Evolutionary conservation across 2,888 invertebrate genomes (phyloP).

Genomic region (Diarsia dahlii): DNA sequence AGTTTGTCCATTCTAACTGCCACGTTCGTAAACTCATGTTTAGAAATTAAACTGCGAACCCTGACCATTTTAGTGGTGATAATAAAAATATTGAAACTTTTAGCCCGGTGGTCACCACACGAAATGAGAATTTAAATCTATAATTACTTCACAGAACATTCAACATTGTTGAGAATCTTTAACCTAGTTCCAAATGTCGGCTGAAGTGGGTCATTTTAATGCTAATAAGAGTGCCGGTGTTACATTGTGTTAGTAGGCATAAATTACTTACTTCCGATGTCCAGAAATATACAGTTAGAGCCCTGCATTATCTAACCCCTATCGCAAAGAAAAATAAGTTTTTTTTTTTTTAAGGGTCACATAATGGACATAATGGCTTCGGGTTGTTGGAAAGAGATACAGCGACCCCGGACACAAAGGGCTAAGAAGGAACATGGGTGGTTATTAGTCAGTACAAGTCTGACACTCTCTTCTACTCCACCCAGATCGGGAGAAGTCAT

Average conservation of each 20-base stretch:
- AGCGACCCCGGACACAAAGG: no score
- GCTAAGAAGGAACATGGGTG: no score
- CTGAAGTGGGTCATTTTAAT: constrained; percentile 39
- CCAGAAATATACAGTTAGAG: not conserved
- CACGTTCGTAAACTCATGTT: no score
- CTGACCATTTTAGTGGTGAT: not conserved
- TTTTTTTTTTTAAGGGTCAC: no score
- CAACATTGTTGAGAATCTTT: constrained; percentile 40
- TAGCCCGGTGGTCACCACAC: constrained; percentile 8
- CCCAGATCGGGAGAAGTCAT: no score
- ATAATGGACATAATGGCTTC: no score
- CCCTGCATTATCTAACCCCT: no score
- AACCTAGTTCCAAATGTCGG: constrained; percentile 48
- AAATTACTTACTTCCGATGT: constrained; percentile 21
- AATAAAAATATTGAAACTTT: constrained; percentile 19
- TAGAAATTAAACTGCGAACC: not conserved
- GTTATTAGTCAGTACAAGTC: no score
- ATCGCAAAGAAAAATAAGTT: no score
- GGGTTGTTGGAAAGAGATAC: no score
- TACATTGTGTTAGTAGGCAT: constrained; percentile 30
- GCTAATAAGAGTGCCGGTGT: constrained; percentile 43
- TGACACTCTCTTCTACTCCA: no score
- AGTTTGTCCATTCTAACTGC: not conserved
- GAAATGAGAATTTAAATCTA: constrained; percentile 41
- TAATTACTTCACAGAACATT: constrained; percentile 25